Conservation (phyloP, 2,888 invertebrate genomes). For the Hirtodrosophila confusa region DNA sequence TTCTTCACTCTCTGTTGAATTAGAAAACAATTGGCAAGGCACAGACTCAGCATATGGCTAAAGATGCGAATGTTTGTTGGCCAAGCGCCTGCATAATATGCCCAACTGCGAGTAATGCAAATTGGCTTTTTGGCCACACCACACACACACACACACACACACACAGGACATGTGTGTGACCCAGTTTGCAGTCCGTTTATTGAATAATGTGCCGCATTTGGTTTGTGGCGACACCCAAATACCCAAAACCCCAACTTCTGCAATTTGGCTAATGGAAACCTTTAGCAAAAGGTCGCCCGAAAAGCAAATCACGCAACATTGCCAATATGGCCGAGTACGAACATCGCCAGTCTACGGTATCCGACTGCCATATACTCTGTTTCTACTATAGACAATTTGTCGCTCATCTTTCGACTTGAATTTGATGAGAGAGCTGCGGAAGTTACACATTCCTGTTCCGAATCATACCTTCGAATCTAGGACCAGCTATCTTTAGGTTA, state of each 20-base stretch:
- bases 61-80: constrained; percentile 30
- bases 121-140: constrained; percentile 36
- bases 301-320: constrained; percentile 67
- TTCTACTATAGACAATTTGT: no score
- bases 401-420: no score
- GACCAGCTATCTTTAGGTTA: no score
- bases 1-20: constrained; percentile 5
- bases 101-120: constrained; percentile 42
- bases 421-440: no score
- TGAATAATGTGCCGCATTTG: constrained; percentile 68
- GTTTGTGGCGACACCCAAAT: constrained; percentile 52
- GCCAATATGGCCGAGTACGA: neutral
- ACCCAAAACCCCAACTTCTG: constrained; percentile 30
- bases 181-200: constrained; percentile 53
- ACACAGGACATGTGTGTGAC: constrained; percentile 39
- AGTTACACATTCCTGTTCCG: no score
- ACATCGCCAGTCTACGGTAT: no score
- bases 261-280: constrained; percentile 74
- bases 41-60: constrained; percentile 3
- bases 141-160: constrained; percentile 23
- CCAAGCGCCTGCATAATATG: constrained; percentile 32
- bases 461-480: no score
- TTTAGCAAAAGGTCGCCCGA: constrained; percentile 36
- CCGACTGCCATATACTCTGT: no score
- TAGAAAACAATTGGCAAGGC: constrained; percentile 21